Evolutionary conservation across 64 coral and sea anemone genomes (phyloP).

Genomic region (Porites australiensis): DNA sequence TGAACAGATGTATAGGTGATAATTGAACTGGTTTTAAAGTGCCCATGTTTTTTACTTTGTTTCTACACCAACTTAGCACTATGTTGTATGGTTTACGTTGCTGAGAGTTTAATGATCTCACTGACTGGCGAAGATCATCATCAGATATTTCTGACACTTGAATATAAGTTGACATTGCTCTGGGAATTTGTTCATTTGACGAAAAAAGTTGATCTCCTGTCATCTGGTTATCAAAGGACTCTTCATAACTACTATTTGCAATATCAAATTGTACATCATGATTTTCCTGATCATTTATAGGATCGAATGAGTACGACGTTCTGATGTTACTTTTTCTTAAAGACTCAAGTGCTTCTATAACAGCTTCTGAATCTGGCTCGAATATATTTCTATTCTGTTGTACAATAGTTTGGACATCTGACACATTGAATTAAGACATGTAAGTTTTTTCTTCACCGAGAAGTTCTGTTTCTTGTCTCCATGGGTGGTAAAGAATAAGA

Average conservation of each 20-base stretch:
- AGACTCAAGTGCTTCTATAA: conserved; percentile 55
- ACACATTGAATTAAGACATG: conserved; percentile 55
- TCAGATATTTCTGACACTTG: conserved; percentile 61
- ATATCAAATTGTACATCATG: conserved; percentile 56
- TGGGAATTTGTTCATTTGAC: not conserved
- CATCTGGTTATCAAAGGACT: conserved; percentile 65
- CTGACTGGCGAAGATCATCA: conserved; percentile 46
- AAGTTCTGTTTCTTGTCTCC: conserved; percentile 50
- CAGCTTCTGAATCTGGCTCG: conserved; percentile 73
- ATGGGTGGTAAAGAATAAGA: conserved; percentile 62
- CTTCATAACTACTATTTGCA: conserved; percentile 15
- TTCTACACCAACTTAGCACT: conserved; percentile 50
- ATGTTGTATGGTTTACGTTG: conserved; percentile 61
- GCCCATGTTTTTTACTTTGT: conserved; percentile 69
- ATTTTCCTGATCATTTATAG: conserved; percentile 6
- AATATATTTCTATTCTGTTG: not conserved
- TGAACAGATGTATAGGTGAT: conserved; percentile 58
- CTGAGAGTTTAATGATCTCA: conserved; percentile 58
- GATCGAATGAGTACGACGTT: conserved; percentile 30
- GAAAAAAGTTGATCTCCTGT: not conserved
- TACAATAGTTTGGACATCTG: conserved; percentile 22
- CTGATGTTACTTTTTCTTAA: conserved; percentile 34
- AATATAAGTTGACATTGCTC: conserved; percentile 27
- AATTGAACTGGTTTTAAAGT: conserved; percentile 46
- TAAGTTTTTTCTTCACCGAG: conserved; percentile 51